phyloP scores from a whole-genome alignment of 2,888 invertebrate species.

The Troides oblongomaculatus region DNA sequence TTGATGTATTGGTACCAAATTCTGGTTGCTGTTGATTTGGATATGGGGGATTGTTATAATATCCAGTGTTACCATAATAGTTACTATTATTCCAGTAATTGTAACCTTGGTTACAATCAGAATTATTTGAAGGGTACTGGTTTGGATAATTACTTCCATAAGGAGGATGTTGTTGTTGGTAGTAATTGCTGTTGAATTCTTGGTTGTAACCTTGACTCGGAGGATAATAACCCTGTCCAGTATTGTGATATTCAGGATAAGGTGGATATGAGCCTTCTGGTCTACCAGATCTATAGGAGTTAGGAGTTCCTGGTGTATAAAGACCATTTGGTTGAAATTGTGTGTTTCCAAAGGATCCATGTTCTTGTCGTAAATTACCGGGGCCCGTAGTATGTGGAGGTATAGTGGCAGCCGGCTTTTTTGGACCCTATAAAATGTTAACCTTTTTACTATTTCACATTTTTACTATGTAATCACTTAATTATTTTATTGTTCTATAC shows the following conservation, averaged over 20 bases:
- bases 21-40: conserved; percentile 57
- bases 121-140: conserved; percentile 61
- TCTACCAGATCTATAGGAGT: conserved; percentile 55
- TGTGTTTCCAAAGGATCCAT: conserved; percentile 48
- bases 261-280: conserved; percentile 63
- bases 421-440: conserved; percentile 55
- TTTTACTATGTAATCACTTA: background rate
- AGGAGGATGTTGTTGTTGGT: conserved; percentile 53
- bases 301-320: conserved; percentile 42
- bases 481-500: background rate
- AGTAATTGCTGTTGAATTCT: conserved; percentile 67
- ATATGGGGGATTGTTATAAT: conserved; percentile 69
- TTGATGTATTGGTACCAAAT: conserved; percentile 51
- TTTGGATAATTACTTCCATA: conserved; percentile 67
- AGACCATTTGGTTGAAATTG: conserved; percentile 62
- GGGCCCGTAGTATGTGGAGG: conserved; percentile 64
- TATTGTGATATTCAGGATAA: conserved; percentile 66
- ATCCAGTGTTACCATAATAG: conserved; percentile 64
- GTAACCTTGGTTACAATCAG: conserved; percentile 55
- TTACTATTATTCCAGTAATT: conserved; percentile 70
- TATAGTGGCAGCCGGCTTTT: conserved; percentile 76
- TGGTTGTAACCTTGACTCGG: conserved; percentile 73
- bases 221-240: conserved; percentile 65
- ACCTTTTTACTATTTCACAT: conserved; percentile 9
- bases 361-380: conserved; percentile 46